Evolutionary conservation across 2,888 invertebrate species (phyloP), one percentile per base, ranked within the genome.

Genomic region (Ophonus ardosiacus): DNA sequence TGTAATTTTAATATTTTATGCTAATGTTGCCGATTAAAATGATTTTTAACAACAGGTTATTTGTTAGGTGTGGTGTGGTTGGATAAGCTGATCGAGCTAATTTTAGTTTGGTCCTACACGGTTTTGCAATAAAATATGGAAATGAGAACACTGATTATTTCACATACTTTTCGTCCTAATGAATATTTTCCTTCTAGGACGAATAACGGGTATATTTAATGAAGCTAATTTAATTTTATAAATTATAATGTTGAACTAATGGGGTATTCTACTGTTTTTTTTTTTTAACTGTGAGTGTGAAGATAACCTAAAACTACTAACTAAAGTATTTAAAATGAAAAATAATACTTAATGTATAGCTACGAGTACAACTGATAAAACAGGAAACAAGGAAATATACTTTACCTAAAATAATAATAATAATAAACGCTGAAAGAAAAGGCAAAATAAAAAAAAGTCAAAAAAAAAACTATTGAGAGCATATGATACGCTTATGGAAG

Each of bases 1-100:
- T 43, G 43, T 74, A 43, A 74, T 74, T 74, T 74, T 15, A 74
- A 74, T 21, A 74, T 74, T 40, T 43, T 51, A 74, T 74, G 71
- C 43, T 43, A 74, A 74, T 74, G 31, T 74, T 40, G 2, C 15
- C 43, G 43, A 74, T 74, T 74, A 74, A 74, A 74, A 74, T 43
- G 43, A 74, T 74, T 74, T 74, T 74, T 74, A 74, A 74, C 43
- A 74, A 74, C 71, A n/a, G 18, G 71, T 43, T 74, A 21, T 74
- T 21, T 43, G 17, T 74, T 18, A 74, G 71, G 71, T 74, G 71
- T 43, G 71, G 71, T 74, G 71, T 43, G 71, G 51, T 74, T 68
- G 38, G 68, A 68, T 17, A 68, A 38, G n/a, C 40, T 74, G 71
- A 74, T 43, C 43, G 2, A 15, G 43, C 40, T 74, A 74, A 74